phyloP scores from a whole-genome alignment of 2,797 vertebrate genomes.

The Sebastes nivosus region DNA sequence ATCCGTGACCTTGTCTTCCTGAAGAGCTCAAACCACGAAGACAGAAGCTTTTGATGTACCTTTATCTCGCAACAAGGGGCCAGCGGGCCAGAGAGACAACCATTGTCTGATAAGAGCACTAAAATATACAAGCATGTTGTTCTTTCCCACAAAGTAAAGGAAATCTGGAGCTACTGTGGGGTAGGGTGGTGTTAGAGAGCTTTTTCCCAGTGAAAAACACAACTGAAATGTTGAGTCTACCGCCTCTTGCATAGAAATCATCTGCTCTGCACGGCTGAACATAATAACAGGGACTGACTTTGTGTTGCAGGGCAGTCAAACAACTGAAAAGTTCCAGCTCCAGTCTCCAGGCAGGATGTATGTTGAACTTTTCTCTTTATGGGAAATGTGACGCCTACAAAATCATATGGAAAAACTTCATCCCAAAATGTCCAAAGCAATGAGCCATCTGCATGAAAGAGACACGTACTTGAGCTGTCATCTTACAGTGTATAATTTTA shows the following conservation, averaged over 20 bases:
- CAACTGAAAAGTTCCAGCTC: constrained; percentile 31
- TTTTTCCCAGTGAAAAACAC: constrained; percentile 43
- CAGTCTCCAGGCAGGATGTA: constrained; percentile 15
- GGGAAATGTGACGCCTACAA: constrained; percentile 33
- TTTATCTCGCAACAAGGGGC: constrained; percentile 63
- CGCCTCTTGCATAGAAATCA: constrained; percentile 58
- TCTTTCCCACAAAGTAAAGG: constrained; percentile 78
- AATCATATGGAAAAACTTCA: constrained; percentile 37
- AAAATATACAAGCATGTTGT: constrained; percentile 68
- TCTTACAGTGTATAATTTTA: constrained; percentile 44
- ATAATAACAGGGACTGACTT: constrained; percentile 75
- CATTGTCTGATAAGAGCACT: constrained; percentile 67
- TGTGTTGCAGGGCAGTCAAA: constrained; percentile 38
- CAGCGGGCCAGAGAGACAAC: constrained; percentile 29
- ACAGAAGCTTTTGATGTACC: constrained; percentile 63
- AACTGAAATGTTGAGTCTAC: constrained; percentile 72
- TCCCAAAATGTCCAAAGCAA: constrained; percentile 12
- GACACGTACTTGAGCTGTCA: constrained; percentile 25
- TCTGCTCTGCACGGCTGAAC: constrained; percentile 63
- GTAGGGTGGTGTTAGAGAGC: constrained; percentile 14
- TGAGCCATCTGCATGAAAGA: constrained; percentile 20
- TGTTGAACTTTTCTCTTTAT: constrained; percentile 34
- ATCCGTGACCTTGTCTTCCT: constrained; percentile 43
- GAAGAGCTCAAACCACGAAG: constrained; percentile 27
- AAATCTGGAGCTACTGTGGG: constrained; percentile 56